Evolutionary conservation across 1,140 invertebrate genomes (phyloP).

Genomic region (Formica selysi): DNA sequence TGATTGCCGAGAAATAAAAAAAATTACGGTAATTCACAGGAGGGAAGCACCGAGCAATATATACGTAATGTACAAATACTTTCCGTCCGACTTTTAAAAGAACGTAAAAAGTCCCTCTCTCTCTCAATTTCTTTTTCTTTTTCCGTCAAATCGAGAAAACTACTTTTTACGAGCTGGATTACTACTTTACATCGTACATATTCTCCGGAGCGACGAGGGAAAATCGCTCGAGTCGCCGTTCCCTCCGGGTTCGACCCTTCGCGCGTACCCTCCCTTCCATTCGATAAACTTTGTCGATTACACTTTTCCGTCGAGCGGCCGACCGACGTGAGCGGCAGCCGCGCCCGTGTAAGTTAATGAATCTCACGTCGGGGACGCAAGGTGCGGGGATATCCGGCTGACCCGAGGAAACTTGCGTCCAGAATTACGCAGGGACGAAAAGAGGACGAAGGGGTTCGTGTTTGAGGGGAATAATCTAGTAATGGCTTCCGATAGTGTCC

Average conservation of each 20-base stretch:
- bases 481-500: constrained; percentile 57
- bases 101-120: constrained; percentile 14
- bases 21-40: background rate
- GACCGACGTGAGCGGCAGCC: constrained; percentile 62
- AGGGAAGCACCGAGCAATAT: constrained; percentile 1
- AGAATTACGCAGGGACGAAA: constrained; percentile 56
- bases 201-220: constrained; percentile 75
- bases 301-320: constrained; percentile 79
- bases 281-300: constrained; percentile 84
- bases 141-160: constrained; percentile 51
- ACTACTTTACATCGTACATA: constrained; percentile 69
- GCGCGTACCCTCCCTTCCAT: constrained; percentile 74
- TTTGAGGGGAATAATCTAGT: constrained; percentile 61
- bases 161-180: constrained; percentile 74
- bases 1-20: constrained; percentile 33
- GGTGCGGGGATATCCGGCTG: constrained; percentile 65
- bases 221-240: constrained; percentile 72
- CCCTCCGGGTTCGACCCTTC: constrained; percentile 71
- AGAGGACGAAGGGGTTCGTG: constrained; percentile 52
- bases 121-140: constrained; percentile 8
- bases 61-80: constrained; percentile 1
- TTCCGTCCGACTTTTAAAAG: constrained; percentile 40
- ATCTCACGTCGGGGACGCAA: constrained; percentile 74
- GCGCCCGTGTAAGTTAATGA: constrained; percentile 79
- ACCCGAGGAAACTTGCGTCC: constrained; percentile 65